phyloP scores from a whole-genome alignment of 2,888 invertebrate genomes.

The Ganaspis brasiliensis region DNA sequence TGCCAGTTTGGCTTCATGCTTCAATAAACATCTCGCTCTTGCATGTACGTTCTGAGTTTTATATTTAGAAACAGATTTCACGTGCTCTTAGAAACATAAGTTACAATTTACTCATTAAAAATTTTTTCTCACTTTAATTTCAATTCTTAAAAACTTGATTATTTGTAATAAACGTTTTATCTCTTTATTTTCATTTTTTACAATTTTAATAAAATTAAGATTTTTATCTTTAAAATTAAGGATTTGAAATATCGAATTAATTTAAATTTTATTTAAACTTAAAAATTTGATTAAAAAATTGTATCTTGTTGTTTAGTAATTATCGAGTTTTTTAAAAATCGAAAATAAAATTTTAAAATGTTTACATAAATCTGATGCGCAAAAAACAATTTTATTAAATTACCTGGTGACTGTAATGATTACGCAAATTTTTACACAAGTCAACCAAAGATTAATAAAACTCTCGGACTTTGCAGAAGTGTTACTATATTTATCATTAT shows the following conservation, averaged over 20 bases:
- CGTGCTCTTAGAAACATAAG: neutral
- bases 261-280: too few relatives aligned
- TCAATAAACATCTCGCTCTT: slow-evolving; percentile 37
- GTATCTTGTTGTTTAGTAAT: too few relatives aligned
- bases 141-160: too few relatives aligned
- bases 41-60: slow-evolving; percentile 20
- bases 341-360: too few relatives aligned
- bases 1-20: slow-evolving; percentile 23
- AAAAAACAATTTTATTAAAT: neutral
- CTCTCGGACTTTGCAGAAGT: neutral
- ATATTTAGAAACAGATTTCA: slow-evolving; percentile 21
- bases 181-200: neutral
- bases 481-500: slow-evolving; percentile 3
- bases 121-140: neutral
- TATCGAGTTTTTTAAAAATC: too few relatives aligned
- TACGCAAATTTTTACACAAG: neutral
- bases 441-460: slow-evolving; percentile 11
- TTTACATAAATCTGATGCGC: neutral
- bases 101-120: neutral
- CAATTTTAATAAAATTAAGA: too few relatives aligned
- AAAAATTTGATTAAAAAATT: too few relatives aligned
- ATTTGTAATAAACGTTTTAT: too few relatives aligned
- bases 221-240: too few relatives aligned
- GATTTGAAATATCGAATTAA: too few relatives aligned
- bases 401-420: neutral